Evolutionary conservation across 2,113 vertebrate species (phyloP).

Genomic region (Peromyscus californicus): DNA sequence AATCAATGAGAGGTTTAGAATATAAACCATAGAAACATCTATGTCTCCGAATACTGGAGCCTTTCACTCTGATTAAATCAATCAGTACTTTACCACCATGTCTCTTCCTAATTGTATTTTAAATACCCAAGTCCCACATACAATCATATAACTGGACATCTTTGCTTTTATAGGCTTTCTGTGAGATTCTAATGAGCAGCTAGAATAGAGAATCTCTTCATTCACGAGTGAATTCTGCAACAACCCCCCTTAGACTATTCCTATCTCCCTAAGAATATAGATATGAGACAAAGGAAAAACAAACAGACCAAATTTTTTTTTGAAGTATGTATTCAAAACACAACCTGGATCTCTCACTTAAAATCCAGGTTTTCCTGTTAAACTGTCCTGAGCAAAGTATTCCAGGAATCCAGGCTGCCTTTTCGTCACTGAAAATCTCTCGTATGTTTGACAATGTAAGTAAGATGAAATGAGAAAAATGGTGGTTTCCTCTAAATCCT

Average conservation of each 20-base stretch:
- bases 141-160: too few species aligned
- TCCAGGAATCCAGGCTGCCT: neutral
- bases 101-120: neutral
- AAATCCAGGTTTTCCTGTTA: neutral
- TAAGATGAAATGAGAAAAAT: neutral
- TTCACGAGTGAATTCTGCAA: neutral
- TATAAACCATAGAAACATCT: neutral
- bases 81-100: neutral
- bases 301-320: neutral
- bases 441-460: neutral
- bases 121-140: neutral
- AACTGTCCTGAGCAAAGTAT: neutral
- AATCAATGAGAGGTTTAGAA: neutral
- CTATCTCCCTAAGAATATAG: neutral
- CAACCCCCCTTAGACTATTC: too few species aligned
- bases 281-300: neutral
- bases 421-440: conserved; percentile 29
- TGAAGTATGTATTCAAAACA: neutral
- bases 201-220: neutral
- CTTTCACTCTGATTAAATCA: neutral
- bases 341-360: neutral
- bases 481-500: neutral
- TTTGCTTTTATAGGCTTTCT: neutral
- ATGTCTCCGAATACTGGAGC: neutral
- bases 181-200: neutral